Evolutionary conservation across 2,888 invertebrate genomes (phyloP).

Genomic region (Caenorhabditis auriculariae): DNA sequence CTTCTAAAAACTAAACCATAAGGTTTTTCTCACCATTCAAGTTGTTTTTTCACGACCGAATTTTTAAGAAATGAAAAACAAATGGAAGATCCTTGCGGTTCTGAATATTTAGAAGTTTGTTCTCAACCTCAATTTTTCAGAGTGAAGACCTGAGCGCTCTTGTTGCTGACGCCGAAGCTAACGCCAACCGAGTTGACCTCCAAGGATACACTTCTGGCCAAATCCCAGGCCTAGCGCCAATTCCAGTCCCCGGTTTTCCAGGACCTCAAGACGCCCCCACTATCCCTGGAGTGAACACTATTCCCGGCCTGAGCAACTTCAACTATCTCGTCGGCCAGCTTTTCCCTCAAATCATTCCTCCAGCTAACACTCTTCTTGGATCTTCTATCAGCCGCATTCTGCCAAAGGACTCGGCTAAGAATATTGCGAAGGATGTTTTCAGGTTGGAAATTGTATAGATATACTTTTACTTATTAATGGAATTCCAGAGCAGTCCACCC

Average conservation of each 20-base stretch:
- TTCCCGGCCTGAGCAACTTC: constrained; percentile 64
- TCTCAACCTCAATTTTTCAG: constrained; percentile 34
- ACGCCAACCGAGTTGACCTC: constrained; percentile 57
- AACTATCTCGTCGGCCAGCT: constrained; percentile 64
- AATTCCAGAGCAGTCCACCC: constrained; percentile 59
- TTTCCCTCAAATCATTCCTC: constrained; percentile 64
- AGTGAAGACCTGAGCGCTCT: constrained; percentile 56
- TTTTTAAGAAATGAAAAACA: too few species aligned
- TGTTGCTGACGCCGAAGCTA: constrained; percentile 52
- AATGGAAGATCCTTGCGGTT: too few species aligned
- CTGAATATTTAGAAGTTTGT: constrained; percentile 18
- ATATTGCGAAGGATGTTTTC: constrained; percentile 63
- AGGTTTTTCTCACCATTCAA: background rate
- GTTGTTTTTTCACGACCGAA: background rate
- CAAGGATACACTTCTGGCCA: constrained; percentile 51
- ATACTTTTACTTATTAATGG: background rate
- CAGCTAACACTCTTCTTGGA: constrained; percentile 63
- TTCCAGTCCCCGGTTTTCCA: constrained; percentile 61
- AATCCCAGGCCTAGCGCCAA: constrained; percentile 63
- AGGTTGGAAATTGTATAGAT: constrained; percentile 11
- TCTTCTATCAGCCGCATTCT: constrained; percentile 62
- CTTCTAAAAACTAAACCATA: too few species aligned
- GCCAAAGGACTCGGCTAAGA: constrained; percentile 63
- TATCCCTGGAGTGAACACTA: constrained; percentile 64
- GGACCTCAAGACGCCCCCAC: constrained; percentile 61